Evolutionary conservation across 2,113 vertebrate genomes (phyloP).

Genomic region (Sinocyclocheilus anshuiensis): DNA sequence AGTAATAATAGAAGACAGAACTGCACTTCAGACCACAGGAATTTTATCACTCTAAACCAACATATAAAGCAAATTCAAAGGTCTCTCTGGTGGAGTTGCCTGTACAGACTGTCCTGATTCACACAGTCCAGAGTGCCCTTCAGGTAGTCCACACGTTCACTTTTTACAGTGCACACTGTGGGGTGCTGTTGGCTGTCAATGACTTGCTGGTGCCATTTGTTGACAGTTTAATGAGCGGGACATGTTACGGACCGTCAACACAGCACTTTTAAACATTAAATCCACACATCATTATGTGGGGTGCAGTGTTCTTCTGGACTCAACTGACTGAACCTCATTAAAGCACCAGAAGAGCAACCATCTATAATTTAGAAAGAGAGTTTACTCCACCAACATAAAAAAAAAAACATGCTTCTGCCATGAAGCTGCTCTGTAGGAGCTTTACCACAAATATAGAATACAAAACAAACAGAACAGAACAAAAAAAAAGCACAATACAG

Average conservation of each 20-base stretch:
- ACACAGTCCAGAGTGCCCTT: not conserved
- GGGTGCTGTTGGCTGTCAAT: not conserved
- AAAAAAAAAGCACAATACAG: not conserved
- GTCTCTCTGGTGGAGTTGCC: not conserved
- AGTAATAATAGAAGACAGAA: not conserved
- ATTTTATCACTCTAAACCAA: not conserved
- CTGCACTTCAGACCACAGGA: not conserved
- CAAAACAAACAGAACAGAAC: not conserved
- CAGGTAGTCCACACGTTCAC: conserved; percentile 25
- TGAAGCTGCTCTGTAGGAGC: not conserved
- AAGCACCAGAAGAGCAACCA: not conserved
- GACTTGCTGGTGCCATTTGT: conserved; percentile 17
- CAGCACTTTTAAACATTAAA: conserved; percentile 25
- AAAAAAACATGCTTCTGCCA: not conserved
- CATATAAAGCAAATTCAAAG: not conserved
- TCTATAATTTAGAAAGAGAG: not conserved
- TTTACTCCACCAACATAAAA: too few species aligned
- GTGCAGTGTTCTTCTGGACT: not conserved
- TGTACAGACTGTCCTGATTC: not conserved
- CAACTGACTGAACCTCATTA: conserved; percentile 22
- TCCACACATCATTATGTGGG: conserved; percentile 37
- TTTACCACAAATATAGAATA: not conserved
- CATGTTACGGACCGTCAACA: conserved; percentile 8
- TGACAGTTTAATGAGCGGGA: conserved; percentile 37
- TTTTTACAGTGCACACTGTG: not conserved